Evolutionary conservation across 2,797 vertebrate species (phyloP).

Genomic region (Urophycis tenuis): DNA sequence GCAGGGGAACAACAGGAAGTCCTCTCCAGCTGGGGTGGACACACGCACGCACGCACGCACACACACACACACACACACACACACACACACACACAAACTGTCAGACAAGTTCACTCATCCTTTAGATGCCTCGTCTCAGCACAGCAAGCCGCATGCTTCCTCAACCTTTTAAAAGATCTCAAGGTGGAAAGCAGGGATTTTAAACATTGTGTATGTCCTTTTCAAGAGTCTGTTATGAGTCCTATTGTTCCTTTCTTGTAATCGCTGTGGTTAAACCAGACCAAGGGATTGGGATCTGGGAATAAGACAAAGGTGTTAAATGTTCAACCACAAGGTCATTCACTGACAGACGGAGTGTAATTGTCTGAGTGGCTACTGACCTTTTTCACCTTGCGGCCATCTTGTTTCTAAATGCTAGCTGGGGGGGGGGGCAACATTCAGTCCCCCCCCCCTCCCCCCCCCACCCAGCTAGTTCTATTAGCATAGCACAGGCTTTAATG

Average conservation of each 20-base stretch:
- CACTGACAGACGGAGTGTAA: not conserved
- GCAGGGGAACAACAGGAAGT: conserved; percentile 10
- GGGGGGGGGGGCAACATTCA: not conserved
- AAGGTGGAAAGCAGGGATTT: not conserved
- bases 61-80: not conserved
- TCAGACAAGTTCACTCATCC: not conserved
- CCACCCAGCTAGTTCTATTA: not conserved
- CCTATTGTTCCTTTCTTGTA: not conserved
- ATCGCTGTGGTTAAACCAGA: not conserved
- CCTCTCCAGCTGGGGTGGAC: not conserved
- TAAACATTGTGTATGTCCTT: not conserved
- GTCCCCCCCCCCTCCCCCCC: no score
- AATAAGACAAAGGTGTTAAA: not conserved
- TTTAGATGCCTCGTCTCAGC: no score
- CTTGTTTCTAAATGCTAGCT: not conserved
- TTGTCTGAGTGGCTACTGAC: not conserved
- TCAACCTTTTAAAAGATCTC: no score
- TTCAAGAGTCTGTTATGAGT: not conserved
- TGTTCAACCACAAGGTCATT: not conserved
- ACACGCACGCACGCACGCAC: not conserved
- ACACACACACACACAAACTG: not conserved
- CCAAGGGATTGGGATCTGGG: no score
- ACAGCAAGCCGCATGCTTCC: no score
- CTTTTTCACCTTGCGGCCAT: no score
- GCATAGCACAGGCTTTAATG: not conserved